Evolutionary conservation across 1,140 invertebrate species (phyloP).

Genomic region (Listronotus oregonensis): DNA sequence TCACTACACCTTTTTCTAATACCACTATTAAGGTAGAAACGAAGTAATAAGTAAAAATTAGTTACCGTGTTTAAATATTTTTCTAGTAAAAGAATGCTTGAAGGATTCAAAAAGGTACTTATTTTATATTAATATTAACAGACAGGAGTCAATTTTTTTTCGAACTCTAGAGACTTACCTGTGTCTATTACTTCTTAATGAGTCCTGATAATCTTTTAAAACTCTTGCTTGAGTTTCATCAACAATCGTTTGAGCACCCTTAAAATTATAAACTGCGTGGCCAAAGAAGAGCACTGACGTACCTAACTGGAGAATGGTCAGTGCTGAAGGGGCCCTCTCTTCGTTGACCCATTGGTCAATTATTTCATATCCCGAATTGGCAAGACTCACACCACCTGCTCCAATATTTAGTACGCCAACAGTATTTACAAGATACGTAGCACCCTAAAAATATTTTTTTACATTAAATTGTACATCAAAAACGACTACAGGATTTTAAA

Average conservation of each 20-base stretch:
- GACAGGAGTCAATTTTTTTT: too few species aligned
- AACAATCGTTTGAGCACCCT: slow-evolving; percentile 49
- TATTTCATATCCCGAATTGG: slow-evolving; percentile 48
- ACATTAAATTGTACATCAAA: too few species aligned
- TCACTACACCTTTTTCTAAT: too few species aligned
- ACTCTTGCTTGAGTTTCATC: slow-evolving; percentile 50
- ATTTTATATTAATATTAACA: too few species aligned
- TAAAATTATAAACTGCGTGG: slow-evolving; percentile 53
- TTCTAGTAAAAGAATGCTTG: too few species aligned
- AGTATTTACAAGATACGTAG: slow-evolving; percentile 41
- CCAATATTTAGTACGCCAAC: slow-evolving; percentile 46
- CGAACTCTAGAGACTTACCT: too few species aligned
- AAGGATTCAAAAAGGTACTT: too few species aligned
- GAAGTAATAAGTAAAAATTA: too few species aligned
- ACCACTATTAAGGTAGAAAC: too few species aligned
- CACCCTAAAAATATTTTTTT: slow-evolving; percentile 36
- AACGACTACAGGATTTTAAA: too few species aligned
- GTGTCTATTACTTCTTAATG: slow-evolving; percentile 51
- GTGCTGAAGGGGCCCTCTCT: slow-evolving; percentile 39
- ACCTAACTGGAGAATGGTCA: slow-evolving; percentile 53
- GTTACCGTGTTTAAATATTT: too few species aligned
- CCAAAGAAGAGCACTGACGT: slow-evolving; percentile 56
- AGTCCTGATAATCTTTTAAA: slow-evolving; percentile 43
- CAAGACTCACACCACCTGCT: slow-evolving; percentile 41
- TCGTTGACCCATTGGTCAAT: slow-evolving; percentile 39